Conservation (phyloP, 1,140 invertebrate species). For the Agraylea sexmaculata region DNA sequence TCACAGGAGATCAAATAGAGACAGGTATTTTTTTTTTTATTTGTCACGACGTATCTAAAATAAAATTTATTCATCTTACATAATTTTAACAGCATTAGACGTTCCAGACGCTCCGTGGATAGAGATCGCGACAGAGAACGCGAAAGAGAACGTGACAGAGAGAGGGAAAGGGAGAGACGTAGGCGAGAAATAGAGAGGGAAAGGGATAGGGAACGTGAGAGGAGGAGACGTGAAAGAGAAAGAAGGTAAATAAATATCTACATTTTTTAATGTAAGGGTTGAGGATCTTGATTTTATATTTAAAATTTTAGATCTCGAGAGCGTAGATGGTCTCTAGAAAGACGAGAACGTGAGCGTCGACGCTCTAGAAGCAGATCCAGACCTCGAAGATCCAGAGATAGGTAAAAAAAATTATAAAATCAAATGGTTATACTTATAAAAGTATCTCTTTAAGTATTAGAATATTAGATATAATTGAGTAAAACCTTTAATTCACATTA, state of each 20-base stretch:
- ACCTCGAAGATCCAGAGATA: slow-evolving; percentile 38
- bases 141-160: slow-evolving; percentile 35
- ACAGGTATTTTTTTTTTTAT: slow-evolving; percentile 28
- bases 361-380: slow-evolving; percentile 37
- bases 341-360: slow-evolving; percentile 37
- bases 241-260: slow-evolving; percentile 23
- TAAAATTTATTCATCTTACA: neutral
- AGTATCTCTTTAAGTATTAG: too few relatives aligned
- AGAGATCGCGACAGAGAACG: slow-evolving; percentile 26
- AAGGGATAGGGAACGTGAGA: slow-evolving; percentile 33
- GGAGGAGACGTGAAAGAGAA: slow-evolving; percentile 33
- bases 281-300: slow-evolving; percentile 3
- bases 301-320: slow-evolving; percentile 39
- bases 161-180: slow-evolving; percentile 32
- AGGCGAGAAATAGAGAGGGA: slow-evolving; percentile 30
- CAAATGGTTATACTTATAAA: too few relatives aligned
- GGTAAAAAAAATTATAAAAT: too few relatives aligned
- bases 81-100: slow-evolving; percentile 15
- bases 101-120: slow-evolving; percentile 15
- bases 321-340: slow-evolving; percentile 43
- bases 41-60: neutral
- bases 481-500: too few relatives aligned
- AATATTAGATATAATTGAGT: too few relatives aligned
- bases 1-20: slow-evolving; percentile 33
- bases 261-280: too few relatives aligned